phyloP scores from a whole-genome alignment of 35 echinoderm and acorn worm genomes.

The Apostichopus californicus region DNA sequence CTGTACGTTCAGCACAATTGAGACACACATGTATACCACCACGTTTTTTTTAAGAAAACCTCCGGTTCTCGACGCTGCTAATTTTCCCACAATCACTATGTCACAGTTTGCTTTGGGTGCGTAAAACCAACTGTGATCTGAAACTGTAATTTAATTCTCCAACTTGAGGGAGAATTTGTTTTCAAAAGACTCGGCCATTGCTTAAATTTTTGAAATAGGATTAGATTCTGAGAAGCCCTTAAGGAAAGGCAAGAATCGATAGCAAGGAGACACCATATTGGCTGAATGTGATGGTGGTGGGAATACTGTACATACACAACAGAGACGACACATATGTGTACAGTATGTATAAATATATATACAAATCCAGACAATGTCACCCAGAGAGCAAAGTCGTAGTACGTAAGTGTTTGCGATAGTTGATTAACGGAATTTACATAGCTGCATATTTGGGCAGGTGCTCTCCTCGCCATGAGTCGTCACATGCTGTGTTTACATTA shows the following conservation, averaged over 20 bases:
- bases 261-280: conserved; percentile 8
- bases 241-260: conserved; percentile 38
- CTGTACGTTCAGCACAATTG: background rate
- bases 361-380: background rate
- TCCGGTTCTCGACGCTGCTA: background rate
- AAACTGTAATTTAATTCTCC: conserved; percentile 42
- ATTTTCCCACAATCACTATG: conserved; percentile 8
- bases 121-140: conserved; percentile 6
- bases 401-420: background rate
- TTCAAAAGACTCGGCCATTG: conserved; percentile 27
- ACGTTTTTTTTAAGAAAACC: background rate
- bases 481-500: background rate
- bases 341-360: too few species aligned
- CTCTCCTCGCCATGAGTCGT: background rate
- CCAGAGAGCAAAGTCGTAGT: conserved; percentile 1
- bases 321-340: background rate
- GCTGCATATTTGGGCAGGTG: background rate
- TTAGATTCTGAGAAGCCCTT: conserved; percentile 43
- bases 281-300: background rate
- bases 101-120: conserved; percentile 7
- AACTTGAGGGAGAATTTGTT: conserved; percentile 30
- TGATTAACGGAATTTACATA: background rate
- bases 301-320: background rate
- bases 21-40: background rate
- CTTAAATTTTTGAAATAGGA: conserved; percentile 47